Base-by-base conservation (phyloP, 2,113 vertebrate genomes). In the Dipodomys merriami region DNA sequence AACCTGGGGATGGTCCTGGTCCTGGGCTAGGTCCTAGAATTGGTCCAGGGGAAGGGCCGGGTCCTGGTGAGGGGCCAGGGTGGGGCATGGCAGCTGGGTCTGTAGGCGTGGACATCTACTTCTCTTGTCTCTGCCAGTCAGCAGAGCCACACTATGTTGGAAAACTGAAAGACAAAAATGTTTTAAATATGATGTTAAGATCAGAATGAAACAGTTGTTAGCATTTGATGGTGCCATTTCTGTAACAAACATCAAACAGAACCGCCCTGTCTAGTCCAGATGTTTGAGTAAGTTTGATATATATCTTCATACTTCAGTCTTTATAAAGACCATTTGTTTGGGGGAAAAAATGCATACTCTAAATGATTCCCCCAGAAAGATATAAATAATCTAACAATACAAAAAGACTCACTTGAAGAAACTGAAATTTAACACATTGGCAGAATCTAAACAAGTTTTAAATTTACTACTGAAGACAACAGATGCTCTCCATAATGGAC, bases 1-100 rank as follows among this genome's bases (percentile, higher is more conserved):
- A 99, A 93, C 99, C 98, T 19, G 99, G 99, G 90, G 99, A 99
- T 0, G 99, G 99, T 5, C 99, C 99, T 13, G 99, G 99, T 95
- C 99, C 99, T 76, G 99, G 99, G 93, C 99, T 99, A 57, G 99
- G 99, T 84, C 99, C 99, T 82, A 99, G 97, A 96, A 99, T 99
- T n/a, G 99, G 99, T 95, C 99, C 99, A 76, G 99, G 99, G 79
- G 99, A 99, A 72, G 99, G 98, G 60, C 99, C 99, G 3, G 99
- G 98, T 91, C 99, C 99, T 20, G 99, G 99, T 5, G 99, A 99
- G 92, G 99, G 99, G 93, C 99, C 99, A 89, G 99, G 98, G 97
- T 99, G 99, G 96, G 99, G 99, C 99, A 99, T 99, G 77, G 99
- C 93, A 79, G 99, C 98, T 83, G 98, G 98, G 96, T 99, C 99